A percentile compares a stretch with the other conserved stretches of the same genome.
Evolutionary conservation across 2,797 vertebrate species (phyloP).

Genomic region (Bradypus variegatus): DNA sequence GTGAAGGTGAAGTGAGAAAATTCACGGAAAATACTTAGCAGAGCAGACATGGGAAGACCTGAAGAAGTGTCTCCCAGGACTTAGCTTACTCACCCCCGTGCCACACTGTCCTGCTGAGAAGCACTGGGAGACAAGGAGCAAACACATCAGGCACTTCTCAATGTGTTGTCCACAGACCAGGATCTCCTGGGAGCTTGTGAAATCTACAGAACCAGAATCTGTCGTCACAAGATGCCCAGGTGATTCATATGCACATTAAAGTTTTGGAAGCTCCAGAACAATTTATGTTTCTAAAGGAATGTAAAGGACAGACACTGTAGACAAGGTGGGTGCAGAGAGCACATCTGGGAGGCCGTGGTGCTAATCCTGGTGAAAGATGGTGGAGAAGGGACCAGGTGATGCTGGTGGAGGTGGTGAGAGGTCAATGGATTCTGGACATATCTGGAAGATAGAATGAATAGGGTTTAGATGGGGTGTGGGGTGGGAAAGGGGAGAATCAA

Average conservation of each 20-base stretch:
- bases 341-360: neutral
- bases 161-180: neutral
- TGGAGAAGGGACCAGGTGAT: neutral
- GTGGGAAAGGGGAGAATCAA: neutral
- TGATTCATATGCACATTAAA: no score
- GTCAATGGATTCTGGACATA: neutral
- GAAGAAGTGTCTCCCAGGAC: neutral
- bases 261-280: no score
- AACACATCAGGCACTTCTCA: neutral
- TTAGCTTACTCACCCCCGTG: neutral
- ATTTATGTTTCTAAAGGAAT: no score
- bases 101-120: neutral
- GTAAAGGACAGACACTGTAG: neutral
- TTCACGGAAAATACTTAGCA: neutral
- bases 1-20: neutral
- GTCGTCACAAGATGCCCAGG: neutral
- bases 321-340: neutral
- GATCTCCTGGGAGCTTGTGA: neutral
- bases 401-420: neutral
- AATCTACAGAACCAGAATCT: neutral
- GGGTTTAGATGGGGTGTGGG: neutral
- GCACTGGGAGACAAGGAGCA: neutral
- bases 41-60: neutral
- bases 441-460: neutral
- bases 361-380: no score